Conservation (phyloP, 2,113 vertebrate species). For the Vimba vimba region DNA sequence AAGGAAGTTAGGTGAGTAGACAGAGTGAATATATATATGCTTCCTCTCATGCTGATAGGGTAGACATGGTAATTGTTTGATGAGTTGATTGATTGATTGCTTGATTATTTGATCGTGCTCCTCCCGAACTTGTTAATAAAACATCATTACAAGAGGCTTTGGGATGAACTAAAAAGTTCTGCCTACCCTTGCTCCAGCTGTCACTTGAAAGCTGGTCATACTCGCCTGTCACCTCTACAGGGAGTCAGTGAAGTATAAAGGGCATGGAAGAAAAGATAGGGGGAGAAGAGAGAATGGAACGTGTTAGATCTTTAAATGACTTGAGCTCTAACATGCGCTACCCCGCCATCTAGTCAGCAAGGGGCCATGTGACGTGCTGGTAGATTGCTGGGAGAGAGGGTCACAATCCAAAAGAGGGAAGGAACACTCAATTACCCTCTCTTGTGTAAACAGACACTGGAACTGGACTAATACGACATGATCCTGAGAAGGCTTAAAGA, state of each 20-base stretch:
- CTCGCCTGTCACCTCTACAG: conserved; percentile 54
- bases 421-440: conserved; percentile 11
- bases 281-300: conserved; percentile 28
- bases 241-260: conserved; percentile 22
- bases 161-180: conserved; percentile 65
- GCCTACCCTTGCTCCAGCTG: conserved; percentile 74
- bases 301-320: conserved; percentile 32
- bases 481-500: conserved; percentile 20
- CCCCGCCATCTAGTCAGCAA: background rate
- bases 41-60: no score
- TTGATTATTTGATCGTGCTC: no score
- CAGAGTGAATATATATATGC: no score
- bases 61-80: no score
- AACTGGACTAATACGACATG: conserved; percentile 20
- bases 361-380: background rate
- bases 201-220: conserved; percentile 61
- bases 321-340: conserved; percentile 2
- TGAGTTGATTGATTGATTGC: no score
- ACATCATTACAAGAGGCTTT: conserved; percentile 48
- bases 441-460: conserved; percentile 39
- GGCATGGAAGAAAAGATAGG: conserved; percentile 31
- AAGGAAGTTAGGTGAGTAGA: no score
- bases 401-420: conserved; percentile 21
- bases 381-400: conserved; percentile 33
- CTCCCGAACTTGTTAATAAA: no score